Conservation (phyloP, 1,140 invertebrate species). For the Triops cancriformis region DNA sequence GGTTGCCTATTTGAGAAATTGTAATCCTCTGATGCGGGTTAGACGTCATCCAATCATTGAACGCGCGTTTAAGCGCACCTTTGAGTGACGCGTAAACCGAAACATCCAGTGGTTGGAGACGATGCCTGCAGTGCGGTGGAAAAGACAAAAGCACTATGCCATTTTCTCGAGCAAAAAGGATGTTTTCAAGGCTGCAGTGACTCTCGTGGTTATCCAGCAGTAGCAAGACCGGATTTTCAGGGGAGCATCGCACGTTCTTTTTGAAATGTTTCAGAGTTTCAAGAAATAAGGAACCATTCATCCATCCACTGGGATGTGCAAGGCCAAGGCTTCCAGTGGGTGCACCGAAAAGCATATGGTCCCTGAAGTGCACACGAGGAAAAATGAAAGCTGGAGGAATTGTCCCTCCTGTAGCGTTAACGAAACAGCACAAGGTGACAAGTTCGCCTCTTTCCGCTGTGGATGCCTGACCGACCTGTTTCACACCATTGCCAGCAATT, state of each 20-base stretch:
- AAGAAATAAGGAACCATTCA: conserved; percentile 33
- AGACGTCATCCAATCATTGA: conserved; percentile 31
- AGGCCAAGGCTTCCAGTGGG: conserved; percentile 35
- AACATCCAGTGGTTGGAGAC: conserved; percentile 38
- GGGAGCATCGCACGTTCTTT: conserved; percentile 31
- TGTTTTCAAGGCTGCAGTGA: conserved; percentile 30
- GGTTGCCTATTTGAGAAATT: conserved; percentile 31
- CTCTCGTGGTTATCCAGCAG: conserved; percentile 30
- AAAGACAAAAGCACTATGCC: conserved; percentile 40
- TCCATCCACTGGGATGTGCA: conserved; percentile 33
- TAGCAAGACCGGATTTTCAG: conserved; percentile 32
- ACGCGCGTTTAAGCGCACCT: conserved; percentile 37
- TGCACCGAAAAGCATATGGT: too few species aligned
- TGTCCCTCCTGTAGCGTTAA: conserved; percentile 38
- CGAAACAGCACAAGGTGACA: conserved; percentile 37
- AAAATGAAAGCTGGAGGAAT: conserved; percentile 42
- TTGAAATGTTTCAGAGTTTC: conserved; percentile 30
- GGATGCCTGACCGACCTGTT: conserved; percentile 38
- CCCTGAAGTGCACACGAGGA: conserved; percentile 37
- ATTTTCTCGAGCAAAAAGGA: conserved; percentile 47
- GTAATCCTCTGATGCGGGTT: conserved; percentile 32
- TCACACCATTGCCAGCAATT: conserved; percentile 35
- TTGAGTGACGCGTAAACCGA: too few species aligned
- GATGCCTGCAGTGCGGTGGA: conserved; percentile 36
- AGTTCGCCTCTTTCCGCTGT: conserved; percentile 39